Evolutionary conservation across 2,888 invertebrate species (phyloP).

Genomic region (Steinernema scapterisci): DNA sequence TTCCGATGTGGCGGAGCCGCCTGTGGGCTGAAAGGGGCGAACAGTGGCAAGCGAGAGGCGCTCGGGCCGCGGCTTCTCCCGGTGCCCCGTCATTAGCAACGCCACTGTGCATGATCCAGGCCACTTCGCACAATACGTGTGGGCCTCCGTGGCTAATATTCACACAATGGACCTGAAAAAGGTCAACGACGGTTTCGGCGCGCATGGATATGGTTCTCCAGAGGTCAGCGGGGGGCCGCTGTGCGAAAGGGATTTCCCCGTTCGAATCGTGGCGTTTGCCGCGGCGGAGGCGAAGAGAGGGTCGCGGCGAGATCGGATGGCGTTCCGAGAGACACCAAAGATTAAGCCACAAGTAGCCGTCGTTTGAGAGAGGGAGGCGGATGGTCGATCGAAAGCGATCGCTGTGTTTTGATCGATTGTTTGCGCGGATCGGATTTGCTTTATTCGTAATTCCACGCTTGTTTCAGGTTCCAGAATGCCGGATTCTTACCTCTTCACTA

Average conservation of each 20-base stretch:
- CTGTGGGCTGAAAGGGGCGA: background rate
- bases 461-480: background rate
- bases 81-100: background rate
- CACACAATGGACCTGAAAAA: background rate
- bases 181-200: conserved; percentile 7
- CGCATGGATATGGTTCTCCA: background rate
- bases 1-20: background rate
- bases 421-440: background rate
- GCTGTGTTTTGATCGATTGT: background rate
- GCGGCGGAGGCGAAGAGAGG: conserved; percentile 16
- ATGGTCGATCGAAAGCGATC: background rate
- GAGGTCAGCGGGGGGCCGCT: background rate
- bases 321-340: background rate
- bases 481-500: conserved; percentile 18
- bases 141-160: no score
- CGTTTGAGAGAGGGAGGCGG: background rate
- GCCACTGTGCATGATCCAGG: background rate
- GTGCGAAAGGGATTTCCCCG: no score
- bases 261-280: conserved; percentile 14
- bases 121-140: conserved; percentile 11
- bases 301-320: background rate
- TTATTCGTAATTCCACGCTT: no score
- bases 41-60: no score
- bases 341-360: background rate
- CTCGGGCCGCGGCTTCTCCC: no score